Percentiles rank a stretch among this genome's conserved stretches.
Evolutionary conservation across 1,140 invertebrate genomes (phyloP).

Genomic region (Megathymus violae): DNA sequence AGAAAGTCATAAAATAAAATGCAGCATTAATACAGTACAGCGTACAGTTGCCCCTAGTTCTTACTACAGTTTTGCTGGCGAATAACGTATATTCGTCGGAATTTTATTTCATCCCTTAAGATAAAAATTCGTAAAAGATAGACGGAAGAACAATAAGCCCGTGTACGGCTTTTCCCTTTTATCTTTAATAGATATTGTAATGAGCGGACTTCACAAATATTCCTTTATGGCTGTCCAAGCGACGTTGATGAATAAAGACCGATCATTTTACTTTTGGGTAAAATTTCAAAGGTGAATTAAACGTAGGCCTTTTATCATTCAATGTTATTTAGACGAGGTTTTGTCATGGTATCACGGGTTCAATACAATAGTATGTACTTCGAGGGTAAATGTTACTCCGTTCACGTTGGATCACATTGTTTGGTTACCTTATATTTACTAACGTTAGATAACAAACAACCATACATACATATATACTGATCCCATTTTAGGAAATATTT

Average conservation of each 20-base stretch:
- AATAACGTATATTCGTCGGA: too few species aligned
- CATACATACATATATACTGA: too few species aligned
- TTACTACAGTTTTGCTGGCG: too few species aligned
- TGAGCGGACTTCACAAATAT: constrained; percentile 29
- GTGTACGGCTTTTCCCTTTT: constrained; percentile 10
- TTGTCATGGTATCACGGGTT: too few species aligned
- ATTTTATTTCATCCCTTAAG: too few species aligned
- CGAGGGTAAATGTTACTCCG: too few species aligned
- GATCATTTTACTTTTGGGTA: constrained; percentile 9
- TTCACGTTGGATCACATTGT: too few species aligned
- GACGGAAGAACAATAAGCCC: not conserved
- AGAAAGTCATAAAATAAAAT: constrained; percentile 15
- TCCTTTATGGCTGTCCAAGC: constrained; percentile 14
- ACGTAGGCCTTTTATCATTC: not conserved
- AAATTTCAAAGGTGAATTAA: constrained; percentile 18
- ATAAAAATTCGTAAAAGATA: constrained; percentile 5
- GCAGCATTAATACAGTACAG: not conserved
- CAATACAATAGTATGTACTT: too few species aligned
- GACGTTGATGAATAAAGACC: constrained; percentile 21
- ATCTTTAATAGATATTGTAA: constrained; percentile 33
- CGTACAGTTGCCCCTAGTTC: not conserved
- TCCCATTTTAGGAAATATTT: too few species aligned
- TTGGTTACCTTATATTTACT: too few species aligned
- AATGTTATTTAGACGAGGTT: too few species aligned
- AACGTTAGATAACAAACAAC: too few species aligned